Base-by-base conservation (phyloP, 2,113 vertebrate genomes). In the Lanius collurio region DNA sequence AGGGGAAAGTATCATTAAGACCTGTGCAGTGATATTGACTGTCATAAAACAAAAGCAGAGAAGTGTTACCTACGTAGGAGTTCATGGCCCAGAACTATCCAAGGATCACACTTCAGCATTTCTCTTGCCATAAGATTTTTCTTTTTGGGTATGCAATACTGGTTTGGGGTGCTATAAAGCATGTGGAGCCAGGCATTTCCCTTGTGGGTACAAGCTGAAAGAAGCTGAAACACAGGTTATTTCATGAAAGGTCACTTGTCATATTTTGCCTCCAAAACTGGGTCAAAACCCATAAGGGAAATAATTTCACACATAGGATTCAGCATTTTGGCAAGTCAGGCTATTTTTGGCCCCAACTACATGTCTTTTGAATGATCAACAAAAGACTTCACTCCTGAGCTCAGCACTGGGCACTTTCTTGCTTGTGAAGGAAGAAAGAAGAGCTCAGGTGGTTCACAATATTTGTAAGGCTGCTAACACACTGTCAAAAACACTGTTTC, bases 201-300 rank as follows among this genome's bases (percentile, higher is more conserved):
- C 60, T 75, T 71, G 68, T 19, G 41, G 50, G 17, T 85, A 91
- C 42, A 80, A 90, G 28, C 17, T 60, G 47, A 82, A 74, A 94
- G 68, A 89, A 77, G 74, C 85, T 95, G 81, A 95, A 93, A 96
- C 50, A 86, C 11, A 16, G 4, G 21, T 62, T 77, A 92, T 73
- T 87, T 95, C 42, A 79, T 78, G 73, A 94, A 87, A 96, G 89
- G 91, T 92, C 75, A 88, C 35, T 93, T 87, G 74, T 87, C 62
- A 44, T 76, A 74, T 63, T 95, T 79, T 65, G 39, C n/a, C 47
- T 95, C 55, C 56, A 83, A 87, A 93, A 95, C 47, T 62, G 78
- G 60, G 64, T 79, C 86, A 81, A 85, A 93, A 74, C 50, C 41
- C 67, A 33, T 82, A 79, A 64, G 73, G 67, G 89, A 81, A 93